Evolutionary conservation across 2,888 invertebrate species (phyloP), one percentile per base, ranked within the genome.

Genomic region (Branchellion lobata): DNA sequence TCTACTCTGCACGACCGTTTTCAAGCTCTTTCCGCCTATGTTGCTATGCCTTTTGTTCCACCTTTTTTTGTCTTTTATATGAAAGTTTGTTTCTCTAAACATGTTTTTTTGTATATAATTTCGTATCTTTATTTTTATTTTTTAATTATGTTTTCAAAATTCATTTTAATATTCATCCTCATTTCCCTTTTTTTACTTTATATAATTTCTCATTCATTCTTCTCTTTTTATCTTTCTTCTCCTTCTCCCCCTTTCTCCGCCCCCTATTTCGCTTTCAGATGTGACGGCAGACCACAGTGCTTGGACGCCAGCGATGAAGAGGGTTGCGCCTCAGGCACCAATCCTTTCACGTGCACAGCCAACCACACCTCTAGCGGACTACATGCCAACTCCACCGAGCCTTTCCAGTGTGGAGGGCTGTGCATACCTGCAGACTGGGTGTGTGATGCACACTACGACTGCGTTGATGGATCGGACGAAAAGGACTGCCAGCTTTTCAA

Each of bases 241-340:
- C n/a, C n/a, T n/a, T n/a, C n/a, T n/a, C n/a, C n/a, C n/a, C n/a
- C n/a, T n/a, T n/a, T n/a, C n/a, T n/a, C n/a, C n/a, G n/a, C n/a
- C n/a, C n/a, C n/a, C n/a, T n/a, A n/a, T n/a, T n/a, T n/a, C n/a
- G n/a, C n/a, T n/a, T n/a, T 93, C 81, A 92, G 92, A 21, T 95
- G 95, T 87, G 93, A 95, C 89, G 93, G 93, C 34, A 88, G 88
- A 33, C 57, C 53, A 82, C 92, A 94, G 84, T 95, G 94, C 88
- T 90, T 89, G 0, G 93, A 94, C 87, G 90, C 57, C 29, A 91
- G 91, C 14, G 94, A 95, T 88, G 95, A 95, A 87, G 87, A 89
- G 34, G 91, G 92, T 86, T 95, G 94, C 87, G 91, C 78, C 81
- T 82, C 84, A 0, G 86, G 86, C 75, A 81, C 85, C 82, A 81